Base-by-base conservation (phyloP, 2,797 vertebrate genomes). In the Schizothorax lantsangensis region DNA sequence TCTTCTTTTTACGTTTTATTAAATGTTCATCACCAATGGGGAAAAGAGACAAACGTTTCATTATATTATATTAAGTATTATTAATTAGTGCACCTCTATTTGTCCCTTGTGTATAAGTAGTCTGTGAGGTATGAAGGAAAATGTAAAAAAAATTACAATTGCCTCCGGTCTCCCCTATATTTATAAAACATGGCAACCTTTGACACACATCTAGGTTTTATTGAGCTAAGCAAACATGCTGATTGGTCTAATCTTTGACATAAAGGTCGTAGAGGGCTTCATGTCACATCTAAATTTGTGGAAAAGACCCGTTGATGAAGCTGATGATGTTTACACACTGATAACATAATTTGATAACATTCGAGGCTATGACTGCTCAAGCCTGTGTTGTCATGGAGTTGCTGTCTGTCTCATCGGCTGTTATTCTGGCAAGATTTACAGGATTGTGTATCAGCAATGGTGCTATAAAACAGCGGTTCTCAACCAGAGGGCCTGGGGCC, bases 161-260 rank as follows among this genome's bases (percentile, higher is more conserved):
- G 54, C 23, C 57, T n/a, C 23, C 23, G 9, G 4, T 62, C 23
- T 62, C 10, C 57, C n/a, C 11, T 64, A 52, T 52, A 52, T 52
- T 52, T 6, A 52, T 52, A 26, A 68, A 71, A 57, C 62, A 79
- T n/a, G 47, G 17, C 71, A 71, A 72, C 66, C 68, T n/a, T 52
- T 83, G 49, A 30, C 68, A 52, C 57, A 86, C 78, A 81, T 72
- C 71, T 38, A 64, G 30, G 23, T 86, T 80, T 86, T 86, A 86
- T 52, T 81, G 78, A 62, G 69, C 69, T 59, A 43, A 80, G 84
- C 84, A 85, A 85, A 85, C 77, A 86, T 23, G 15, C 21, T 86
- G 78, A 73, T 86, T 81, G 78, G 54, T 52, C 33, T 86, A 73
- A 86, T 81, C 68, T 74, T 62, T 86, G 78, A 64, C 78, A 72